phyloP scores from a whole-genome alignment of 2,113 vertebrate genomes.

The Pleuronectes platessa region DNA sequence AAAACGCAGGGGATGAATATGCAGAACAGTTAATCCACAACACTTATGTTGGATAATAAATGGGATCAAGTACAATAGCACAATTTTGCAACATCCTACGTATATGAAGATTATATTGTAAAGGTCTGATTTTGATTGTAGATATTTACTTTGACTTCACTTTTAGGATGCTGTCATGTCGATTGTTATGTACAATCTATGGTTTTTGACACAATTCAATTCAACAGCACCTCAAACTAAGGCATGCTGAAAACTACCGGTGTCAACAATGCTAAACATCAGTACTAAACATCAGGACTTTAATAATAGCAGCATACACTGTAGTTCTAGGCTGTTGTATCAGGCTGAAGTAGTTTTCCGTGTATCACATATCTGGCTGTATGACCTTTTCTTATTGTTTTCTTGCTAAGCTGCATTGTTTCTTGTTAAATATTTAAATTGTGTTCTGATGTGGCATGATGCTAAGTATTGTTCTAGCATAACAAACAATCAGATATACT shows the following conservation, averaged over 20 bases:
- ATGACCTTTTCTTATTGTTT: not conserved
- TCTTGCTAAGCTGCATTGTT: not conserved
- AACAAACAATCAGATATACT: not conserved
- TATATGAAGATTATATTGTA: not conserved
- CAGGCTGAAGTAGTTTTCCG: not conserved
- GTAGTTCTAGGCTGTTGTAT: not conserved
- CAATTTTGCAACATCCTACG: conserved; percentile 1
- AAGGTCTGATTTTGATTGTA: not conserved
- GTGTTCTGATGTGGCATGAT: not conserved
- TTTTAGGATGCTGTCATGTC: no score
- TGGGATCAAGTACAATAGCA: not conserved
- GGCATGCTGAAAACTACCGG: not conserved
- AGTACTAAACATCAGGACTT: not conserved
- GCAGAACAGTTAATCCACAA: conserved; percentile 9
- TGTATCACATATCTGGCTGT: not conserved
- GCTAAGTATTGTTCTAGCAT: not conserved
- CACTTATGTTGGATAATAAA: conserved; percentile 19
- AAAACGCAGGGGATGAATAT: conserved; percentile 15
- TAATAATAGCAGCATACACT: not conserved
- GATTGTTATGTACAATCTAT: no score
- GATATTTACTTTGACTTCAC: not conserved
- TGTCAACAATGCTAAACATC: not conserved
- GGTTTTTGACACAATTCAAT: not conserved
- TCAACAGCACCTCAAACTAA: not conserved
- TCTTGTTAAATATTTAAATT: conserved; percentile 12